Evolutionary conservation across 2,797 vertebrate genomes (phyloP), one percentile per base, ranked within the genome.

Genomic region (Hypotaenidia philippensis): DNA sequence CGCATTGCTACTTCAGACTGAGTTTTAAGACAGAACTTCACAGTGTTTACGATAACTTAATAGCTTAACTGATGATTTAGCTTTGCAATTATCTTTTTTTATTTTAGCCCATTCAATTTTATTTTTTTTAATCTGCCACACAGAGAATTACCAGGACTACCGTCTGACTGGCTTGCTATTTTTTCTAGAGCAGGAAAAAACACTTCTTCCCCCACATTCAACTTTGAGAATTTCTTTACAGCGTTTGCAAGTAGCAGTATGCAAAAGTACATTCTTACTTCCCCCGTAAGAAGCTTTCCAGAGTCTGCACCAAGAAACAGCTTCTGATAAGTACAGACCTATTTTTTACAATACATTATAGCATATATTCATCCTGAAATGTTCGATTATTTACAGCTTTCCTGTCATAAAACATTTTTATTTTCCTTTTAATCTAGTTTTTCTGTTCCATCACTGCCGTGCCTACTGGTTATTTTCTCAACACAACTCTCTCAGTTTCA

Each of bases 371-470:
- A 41, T 78, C 56, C 56, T 86, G 72, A 70, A 91, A 74, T 19
- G 11, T 59, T 81, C 52, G 31, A 59, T 81, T 66, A 81, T 82
- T 95, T 89, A 68, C 49, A 87, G 29, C 10, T 83, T 87, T 91
- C 69, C 45, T 82, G 49, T 60, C 72, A 86, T 21, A 65, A 4
- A 81, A 72, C 34, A 63, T 81, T 84, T 82, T 81, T 11, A 53
- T 87, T 85, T 94, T 69, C 55, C 79, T 95, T 83, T 78, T 41
- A 78, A 90, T 81, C 40, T 47, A 38, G 23, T 75, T 83, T 52
- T 69, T 60, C 8, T 69, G 7, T 47, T 53, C 45, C 0, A 0
- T 26, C 76, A 65, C 7, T 83, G 63, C 36, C 56, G 44, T 76
- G 49, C 22, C 59, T 78, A 82, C 8, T n/a, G n/a, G 32, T n/a